Percentiles rank a stretch among this genome's conserved stretches.
Evolutionary conservation across 2,888 invertebrate species (phyloP).

Genomic region (Conomelus anceps): DNA sequence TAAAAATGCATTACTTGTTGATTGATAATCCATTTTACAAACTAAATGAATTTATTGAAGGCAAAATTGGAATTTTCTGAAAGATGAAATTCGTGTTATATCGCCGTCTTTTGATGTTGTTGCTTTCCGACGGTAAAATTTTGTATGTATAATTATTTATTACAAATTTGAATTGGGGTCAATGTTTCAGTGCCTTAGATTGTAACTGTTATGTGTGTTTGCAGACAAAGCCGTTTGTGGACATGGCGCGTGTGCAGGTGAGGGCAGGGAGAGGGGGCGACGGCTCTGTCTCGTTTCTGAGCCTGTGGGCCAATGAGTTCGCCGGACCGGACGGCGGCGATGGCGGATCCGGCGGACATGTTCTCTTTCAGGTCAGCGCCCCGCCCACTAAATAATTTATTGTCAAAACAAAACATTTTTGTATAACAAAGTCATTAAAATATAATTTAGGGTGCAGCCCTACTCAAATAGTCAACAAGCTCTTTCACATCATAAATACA

Average conservation of each 20-base stretch:
- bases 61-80: no score
- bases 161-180: background rate
- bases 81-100: no score
- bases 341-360: constrained; percentile 93
- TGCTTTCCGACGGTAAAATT: background rate
- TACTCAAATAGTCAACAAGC: no score
- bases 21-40: no score
- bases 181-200: background rate
- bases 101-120: no score
- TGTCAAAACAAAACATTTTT: no score
- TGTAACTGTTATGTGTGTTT: background rate
- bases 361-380: constrained; percentile 68
- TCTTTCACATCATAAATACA: no score
- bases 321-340: constrained; percentile 96
- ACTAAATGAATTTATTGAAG: no score
- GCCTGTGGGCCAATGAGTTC: constrained; percentile 71
- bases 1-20: no score
- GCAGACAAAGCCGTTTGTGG: constrained; percentile 45
- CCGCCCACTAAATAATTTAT: no score
- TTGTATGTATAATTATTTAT: background rate
- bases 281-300: constrained; percentile 82
- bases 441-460: no score
- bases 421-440: no score
- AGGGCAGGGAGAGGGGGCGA: constrained; percentile 88
- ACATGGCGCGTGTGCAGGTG: constrained; percentile 58